Evolutionary conservation across 2,888 invertebrate genomes (phyloP).

Genomic region (Melinopterus prodromus): DNA sequence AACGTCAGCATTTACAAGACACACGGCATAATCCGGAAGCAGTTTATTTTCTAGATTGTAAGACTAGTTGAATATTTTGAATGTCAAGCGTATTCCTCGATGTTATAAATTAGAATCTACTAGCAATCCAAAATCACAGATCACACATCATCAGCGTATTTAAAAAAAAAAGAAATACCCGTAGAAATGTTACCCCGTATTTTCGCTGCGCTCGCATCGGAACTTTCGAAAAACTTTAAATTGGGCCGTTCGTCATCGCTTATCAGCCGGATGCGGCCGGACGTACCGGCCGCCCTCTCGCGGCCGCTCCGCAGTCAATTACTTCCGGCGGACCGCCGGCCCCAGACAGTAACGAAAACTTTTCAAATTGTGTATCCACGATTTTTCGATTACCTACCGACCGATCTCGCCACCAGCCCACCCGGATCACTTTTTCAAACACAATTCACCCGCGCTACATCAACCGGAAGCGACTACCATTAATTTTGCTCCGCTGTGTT

Average conservation of each 20-base stretch:
- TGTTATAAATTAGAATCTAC: no score
- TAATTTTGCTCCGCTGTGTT: background rate
- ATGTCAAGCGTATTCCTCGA: no score
- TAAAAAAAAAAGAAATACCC: background rate
- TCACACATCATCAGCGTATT: background rate
- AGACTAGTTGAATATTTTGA: no score
- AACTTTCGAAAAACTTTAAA: constrained; percentile 31
- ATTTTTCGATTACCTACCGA: background rate
- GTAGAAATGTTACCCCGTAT: background rate
- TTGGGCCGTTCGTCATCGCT: constrained; percentile 28
- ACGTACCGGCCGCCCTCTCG: constrained; percentile 5
- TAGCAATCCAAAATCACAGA: background rate
- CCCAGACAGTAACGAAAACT: background rate
- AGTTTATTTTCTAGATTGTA: no score
- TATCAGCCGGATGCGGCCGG: constrained; percentile 23
- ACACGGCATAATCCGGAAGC: no score
- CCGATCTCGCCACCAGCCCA: background rate
- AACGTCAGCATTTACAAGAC: no score
- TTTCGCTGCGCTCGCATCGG: background rate
- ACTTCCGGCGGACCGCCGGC: constrained; percentile 9
- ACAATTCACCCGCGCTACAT: background rate
- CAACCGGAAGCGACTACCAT: background rate
- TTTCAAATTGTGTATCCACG: background rate
- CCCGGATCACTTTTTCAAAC: background rate
- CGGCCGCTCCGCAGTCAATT: constrained; percentile 13